A percentile compares a stretch with the other conserved stretches of the same genome.
phyloP scores from a whole-genome alignment of 2,797 vertebrate genomes.

The Gallinago solitaria region DNA sequence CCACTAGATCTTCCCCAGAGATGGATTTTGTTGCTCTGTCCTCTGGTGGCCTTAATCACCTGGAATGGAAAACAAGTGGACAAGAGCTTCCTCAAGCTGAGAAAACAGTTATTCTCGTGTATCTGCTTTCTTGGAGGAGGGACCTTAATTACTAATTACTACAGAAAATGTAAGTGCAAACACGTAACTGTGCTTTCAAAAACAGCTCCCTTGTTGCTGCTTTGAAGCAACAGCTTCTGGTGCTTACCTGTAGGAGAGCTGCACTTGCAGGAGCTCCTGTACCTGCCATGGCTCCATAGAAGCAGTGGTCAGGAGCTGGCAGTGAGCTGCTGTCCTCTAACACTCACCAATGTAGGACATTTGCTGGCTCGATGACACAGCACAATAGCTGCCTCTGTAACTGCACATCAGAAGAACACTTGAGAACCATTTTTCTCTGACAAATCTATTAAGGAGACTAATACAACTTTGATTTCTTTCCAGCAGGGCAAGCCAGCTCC shows the following conservation, averaged over 20 bases:
- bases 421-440: neutral
- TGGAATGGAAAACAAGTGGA: neutral
- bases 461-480: neutral
- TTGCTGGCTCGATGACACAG: neutral
- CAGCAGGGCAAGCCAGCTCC: neutral
- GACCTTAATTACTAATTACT: neutral
- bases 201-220: neutral
- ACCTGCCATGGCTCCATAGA: rapidly evolving
- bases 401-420: neutral
- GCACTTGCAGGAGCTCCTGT: neutral
- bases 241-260: neutral
- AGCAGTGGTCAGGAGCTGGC: neutral
- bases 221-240: neutral
- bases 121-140: neutral
- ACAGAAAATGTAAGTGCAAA: neutral
- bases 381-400: neutral
- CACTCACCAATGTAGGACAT: neutral
- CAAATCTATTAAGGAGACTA: neutral
- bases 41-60: neutral
- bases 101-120: neutral
- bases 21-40: neutral
- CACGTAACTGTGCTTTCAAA: neutral
- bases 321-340: neutral
- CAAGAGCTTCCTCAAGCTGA: neutral
- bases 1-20: neutral